Percentiles rank a stretch among this genome's conserved stretches.
Evolutionary conservation across 2,113 vertebrate genomes (phyloP).

Genomic region (Peromyscus maniculatus): DNA sequence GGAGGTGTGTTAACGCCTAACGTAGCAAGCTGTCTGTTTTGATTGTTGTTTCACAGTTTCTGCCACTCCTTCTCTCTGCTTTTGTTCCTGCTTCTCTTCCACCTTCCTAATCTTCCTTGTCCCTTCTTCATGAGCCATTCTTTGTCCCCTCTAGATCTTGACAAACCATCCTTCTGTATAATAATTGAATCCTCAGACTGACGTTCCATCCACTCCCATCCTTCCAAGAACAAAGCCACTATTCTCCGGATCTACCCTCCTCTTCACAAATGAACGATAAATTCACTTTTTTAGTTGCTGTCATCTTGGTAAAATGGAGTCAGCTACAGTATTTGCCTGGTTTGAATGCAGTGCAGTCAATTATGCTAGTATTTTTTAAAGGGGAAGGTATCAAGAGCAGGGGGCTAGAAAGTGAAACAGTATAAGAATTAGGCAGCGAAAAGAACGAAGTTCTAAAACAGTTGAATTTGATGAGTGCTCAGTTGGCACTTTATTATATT

Average conservation of each 20-base stretch:
- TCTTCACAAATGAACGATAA: constrained; percentile 36
- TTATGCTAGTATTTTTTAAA: background rate
- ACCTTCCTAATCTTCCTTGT: background rate
- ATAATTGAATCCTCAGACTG: background rate
- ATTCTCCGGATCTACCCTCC: background rate
- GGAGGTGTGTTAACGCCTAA: background rate
- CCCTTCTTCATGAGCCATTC: background rate
- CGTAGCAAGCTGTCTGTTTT: constrained; percentile 1
- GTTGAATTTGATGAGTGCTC: background rate
- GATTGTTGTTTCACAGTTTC: background rate
- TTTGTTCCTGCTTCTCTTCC: background rate
- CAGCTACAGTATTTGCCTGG: background rate
- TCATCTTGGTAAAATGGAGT: background rate
- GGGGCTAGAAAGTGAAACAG: background rate
- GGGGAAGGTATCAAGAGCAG: background rate
- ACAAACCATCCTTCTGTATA: background rate
- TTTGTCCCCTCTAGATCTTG: background rate
- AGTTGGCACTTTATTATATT: fast-evolving
- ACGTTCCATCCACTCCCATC: background rate
- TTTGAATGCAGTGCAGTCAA: background rate
- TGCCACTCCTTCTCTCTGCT: background rate
- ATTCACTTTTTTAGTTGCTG: background rate
- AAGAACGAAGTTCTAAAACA: background rate
- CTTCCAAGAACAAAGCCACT: background rate
- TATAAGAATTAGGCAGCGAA: background rate